Evolutionary conservation across 2,113 vertebrate species (phyloP).

Genomic region (Amia ocellicauda): DNA sequence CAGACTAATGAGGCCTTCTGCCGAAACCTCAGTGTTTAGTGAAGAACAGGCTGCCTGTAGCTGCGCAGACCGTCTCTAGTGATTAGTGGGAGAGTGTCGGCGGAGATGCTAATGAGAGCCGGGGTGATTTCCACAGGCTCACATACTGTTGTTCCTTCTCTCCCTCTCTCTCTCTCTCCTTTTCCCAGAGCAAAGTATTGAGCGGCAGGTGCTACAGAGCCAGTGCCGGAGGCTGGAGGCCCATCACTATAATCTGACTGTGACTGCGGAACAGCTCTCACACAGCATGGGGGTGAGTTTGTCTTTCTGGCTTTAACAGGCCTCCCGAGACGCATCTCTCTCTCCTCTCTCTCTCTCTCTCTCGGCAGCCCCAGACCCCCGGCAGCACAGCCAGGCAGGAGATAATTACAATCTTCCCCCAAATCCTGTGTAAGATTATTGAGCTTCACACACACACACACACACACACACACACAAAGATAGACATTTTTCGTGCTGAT

Average conservation of each 20-base stretch:
- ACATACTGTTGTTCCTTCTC: not conserved
- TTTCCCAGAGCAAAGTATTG: conserved; percentile 85
- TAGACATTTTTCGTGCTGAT: not conserved
- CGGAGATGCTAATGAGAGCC: conserved; percentile 24
- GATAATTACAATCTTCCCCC: conserved; percentile 1
- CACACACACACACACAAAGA: no score
- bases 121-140: conserved; percentile 13
- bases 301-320: not conserved
- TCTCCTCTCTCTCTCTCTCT: not conserved
- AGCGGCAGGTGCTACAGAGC: conserved; percentile 89
- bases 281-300: conserved; percentile 91
- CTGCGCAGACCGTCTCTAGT: conserved; percentile 4
- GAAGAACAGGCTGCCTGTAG: conserved; percentile 13
- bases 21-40: not conserved
- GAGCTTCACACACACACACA: not conserved
- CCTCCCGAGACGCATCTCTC: not conserved
- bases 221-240: conserved; percentile 93
- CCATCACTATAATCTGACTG: conserved; percentile 92
- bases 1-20: conserved; percentile 10
- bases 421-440: not conserved
- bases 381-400: not conserved
- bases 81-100: conserved; percentile 11
- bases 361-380: not conserved
- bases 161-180: not conserved
- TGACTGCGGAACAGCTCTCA: conserved; percentile 91